Evolutionary conservation across 2,113 vertebrate species (phyloP), one percentile per base, ranked within the genome.

Genomic region (Mus musculus): DNA sequence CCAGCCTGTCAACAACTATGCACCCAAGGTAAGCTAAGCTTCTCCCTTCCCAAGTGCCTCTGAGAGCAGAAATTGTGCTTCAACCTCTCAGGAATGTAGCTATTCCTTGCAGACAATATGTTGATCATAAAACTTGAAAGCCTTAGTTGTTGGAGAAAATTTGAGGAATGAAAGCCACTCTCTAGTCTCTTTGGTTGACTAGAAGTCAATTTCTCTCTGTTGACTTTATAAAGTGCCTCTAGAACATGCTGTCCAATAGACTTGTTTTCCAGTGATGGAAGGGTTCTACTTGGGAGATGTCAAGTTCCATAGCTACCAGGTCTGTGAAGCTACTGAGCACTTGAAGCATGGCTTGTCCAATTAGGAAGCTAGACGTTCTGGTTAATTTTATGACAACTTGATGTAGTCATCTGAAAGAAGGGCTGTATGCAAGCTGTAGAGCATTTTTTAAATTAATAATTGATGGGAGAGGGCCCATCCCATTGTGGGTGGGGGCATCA

Each of bases 11-110:
- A 54, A 6, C 54, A 76, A n/a, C 65, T 30, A 33, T 16, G 4
- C 5, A 24, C 56, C 14, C 9, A 11, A n/a, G 2, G 7, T 7
- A 30, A 4, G 0, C n/a, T 36, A 28, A 11, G 13, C 30, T 28
- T 33, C 7, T 5, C 67, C 88, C 36, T 20, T 52, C n/a, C 17
- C 4, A 63, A 30, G 36, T n/a, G 30, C 12, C 14, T 65, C 63
- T 0, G 1, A 30, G n/a, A 12, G 10, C n/a, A 77, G 24, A 82
- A 28, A 59, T 80, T 92, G 75, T 24, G 24, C 52, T 67, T 93
- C 84, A 77, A 33, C 88, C 91, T 95, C 80, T 92, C 33, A 65
- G 71, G n/a, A 90, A 52, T 71, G 93, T 73, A 78, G 81, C 56
- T 49, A 73, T 93, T 36, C 72, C 93, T 39, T 93, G 77, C 13